These are phyloP conservation scores for Nemotelus nigrinus DNA, from an alignment of 2,888 invertebrate species.

Conservation along the genomic window DNA sequence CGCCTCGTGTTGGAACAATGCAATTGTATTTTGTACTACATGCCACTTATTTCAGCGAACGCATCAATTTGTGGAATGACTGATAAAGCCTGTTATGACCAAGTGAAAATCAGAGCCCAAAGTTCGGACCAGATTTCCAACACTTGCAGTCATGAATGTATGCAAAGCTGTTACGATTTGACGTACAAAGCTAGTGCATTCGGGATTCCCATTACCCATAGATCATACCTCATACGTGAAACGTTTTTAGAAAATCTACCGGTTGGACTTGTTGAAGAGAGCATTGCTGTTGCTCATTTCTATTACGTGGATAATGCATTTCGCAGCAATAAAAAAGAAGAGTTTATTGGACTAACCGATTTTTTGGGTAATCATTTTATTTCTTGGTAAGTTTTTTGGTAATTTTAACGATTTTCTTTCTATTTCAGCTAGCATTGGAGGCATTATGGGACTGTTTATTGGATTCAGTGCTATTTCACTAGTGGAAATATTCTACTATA, in stretches of 20 bases:
- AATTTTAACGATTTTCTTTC: conserved; percentile 52
- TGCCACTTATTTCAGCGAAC: conserved; percentile 70
- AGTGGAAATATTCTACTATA: conserved; percentile 75
- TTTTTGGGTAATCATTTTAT: conserved; percentile 72
- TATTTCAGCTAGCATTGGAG: conserved; percentile 73
- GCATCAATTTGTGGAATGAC: conserved; percentile 76
- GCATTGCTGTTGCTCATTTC: conserved; percentile 78
- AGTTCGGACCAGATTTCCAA: conserved; percentile 58
- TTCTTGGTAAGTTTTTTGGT: conserved; percentile 53
- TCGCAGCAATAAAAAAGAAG: conserved; percentile 76
- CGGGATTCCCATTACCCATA: conserved; percentile 54
- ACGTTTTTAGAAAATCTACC: conserved; percentile 52
- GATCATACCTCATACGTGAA: conserved; percentile 54
- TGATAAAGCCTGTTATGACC: conserved; percentile 70
- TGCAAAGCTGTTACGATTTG: conserved; percentile 81
- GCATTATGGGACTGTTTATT: conserved; percentile 77
- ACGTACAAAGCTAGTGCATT: conserved; percentile 65
- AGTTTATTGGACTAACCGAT: conserved; percentile 82
- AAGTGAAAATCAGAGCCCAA: conserved; percentile 51
- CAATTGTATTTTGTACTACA: conserved; percentile 59
- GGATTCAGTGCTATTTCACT: conserved; percentile 80
- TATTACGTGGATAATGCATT: conserved; percentile 78
- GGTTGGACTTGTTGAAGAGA: conserved; percentile 62
- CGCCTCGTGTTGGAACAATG: conserved; percentile 68
- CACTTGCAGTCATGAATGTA: conserved; percentile 65